Percentiles rank a stretch among this genome's conserved stretches.
Evolutionary conservation across 1,140 invertebrate genomes (phyloP).

Genomic region (Stegodyphus dumicola): DNA sequence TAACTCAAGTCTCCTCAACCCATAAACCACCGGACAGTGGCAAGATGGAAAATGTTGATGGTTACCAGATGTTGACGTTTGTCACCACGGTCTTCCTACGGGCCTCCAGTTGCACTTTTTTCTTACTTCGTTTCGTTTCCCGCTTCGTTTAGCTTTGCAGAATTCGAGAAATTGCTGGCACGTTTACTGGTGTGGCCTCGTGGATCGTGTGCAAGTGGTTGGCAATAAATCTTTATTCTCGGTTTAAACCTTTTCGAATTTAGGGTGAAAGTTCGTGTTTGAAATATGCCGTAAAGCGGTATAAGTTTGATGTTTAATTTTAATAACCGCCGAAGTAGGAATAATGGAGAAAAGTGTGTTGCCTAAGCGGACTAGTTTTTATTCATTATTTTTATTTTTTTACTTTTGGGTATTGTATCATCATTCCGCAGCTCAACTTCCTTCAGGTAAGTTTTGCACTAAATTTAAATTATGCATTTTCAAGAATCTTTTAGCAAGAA

Average conservation of each 20-base stretch:
- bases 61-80: constrained; percentile 47
- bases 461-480: no score
- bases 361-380: constrained; percentile 19
- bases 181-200: constrained; percentile 11
- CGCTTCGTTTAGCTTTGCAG: constrained; percentile 1
- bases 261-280: background rate
- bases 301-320: no score
- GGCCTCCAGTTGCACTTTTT: constrained; percentile 27
- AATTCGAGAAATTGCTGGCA: constrained; percentile 29
- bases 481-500: no score
- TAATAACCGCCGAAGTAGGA: no score
- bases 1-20: constrained; percentile 46
- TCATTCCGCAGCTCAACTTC: constrained; percentile 32
- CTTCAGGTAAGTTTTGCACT: constrained; percentile 23
- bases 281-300: no score
- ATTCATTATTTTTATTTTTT: constrained; percentile 24
- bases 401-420: constrained; percentile 3
- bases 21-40: constrained; percentile 53
- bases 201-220: constrained; percentile 32
- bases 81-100: constrained; percentile 45
- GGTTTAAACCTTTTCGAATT: background rate
- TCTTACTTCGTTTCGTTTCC: constrained; percentile 35
- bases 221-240: background rate
- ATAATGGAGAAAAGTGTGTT: constrained; percentile 14
- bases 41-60: constrained; percentile 32